Percentiles rank a stretch among this genome's conserved stretches.
These are phyloP conservation scores for Hapalemur alaotrensis DNA, from an alignment of 2,797 vertebrate species.

Conservation along the genomic window DNA sequence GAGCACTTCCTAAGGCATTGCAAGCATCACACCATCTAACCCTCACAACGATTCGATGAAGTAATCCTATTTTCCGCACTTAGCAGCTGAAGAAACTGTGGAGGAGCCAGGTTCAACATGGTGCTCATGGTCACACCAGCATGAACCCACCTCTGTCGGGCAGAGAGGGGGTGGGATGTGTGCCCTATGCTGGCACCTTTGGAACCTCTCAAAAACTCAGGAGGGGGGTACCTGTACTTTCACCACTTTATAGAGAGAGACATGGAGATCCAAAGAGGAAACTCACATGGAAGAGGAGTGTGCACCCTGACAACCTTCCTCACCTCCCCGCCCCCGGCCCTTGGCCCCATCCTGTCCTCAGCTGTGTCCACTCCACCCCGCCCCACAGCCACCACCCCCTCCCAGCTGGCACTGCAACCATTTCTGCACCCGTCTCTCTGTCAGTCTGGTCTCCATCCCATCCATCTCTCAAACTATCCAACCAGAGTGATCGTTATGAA, in stretches of 20 bases:
- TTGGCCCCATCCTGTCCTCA: not conserved
- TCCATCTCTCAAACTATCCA: not conserved
- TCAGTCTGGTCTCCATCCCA: not conserved
- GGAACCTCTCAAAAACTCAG: not conserved
- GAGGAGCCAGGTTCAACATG: too few species aligned
- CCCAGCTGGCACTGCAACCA: not conserved
- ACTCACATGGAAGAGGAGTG: not conserved
- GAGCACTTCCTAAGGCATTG: not conserved
- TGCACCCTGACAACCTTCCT: not conserved
- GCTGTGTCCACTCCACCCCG: too few species aligned
- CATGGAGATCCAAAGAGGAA: not conserved
- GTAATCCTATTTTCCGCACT: not conserved
- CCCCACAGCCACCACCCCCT: not conserved
- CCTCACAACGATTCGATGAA: not conserved
- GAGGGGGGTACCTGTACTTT: fast-evolving
- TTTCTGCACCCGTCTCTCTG: not conserved
- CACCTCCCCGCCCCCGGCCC: too few species aligned
- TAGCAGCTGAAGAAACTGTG: not conserved
- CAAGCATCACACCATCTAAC: too few species aligned
- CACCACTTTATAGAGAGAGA: not conserved
- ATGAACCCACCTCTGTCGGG: not conserved
- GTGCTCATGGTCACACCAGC: too few species aligned
- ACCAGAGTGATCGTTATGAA: not conserved
- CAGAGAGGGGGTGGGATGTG: too few species aligned
- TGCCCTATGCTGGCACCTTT: not conserved